Percentiles rank a stretch among this genome's conserved stretches.
These are phyloP conservation scores for Capitella teleta DNA, from an alignment of 1,140 invertebrate species.

Conservation along the genomic window DNA sequence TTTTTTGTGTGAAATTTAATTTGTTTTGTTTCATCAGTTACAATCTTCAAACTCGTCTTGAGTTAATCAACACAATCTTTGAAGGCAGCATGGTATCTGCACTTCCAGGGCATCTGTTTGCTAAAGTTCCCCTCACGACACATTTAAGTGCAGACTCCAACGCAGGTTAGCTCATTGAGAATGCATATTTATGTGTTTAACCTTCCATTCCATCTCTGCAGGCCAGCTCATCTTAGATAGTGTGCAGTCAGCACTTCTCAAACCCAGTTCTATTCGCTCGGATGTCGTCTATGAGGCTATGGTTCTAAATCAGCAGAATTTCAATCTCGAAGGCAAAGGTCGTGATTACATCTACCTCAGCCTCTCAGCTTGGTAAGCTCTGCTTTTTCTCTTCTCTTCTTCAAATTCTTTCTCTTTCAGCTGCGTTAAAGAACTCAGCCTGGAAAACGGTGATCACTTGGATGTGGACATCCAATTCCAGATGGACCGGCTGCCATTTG, in stretches of 20 bases:
- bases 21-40: constrained; percentile 20
- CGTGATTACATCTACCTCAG: constrained; percentile 27
- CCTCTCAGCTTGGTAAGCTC: constrained; percentile 15
- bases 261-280: constrained; percentile 12
- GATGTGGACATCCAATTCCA: constrained; percentile 66
- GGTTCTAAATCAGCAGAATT: constrained; percentile 26
- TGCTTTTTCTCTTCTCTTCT: too few species aligned
- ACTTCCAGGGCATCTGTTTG: constrained; percentile 27
- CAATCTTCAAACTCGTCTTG: constrained; percentile 21
- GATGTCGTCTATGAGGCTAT: constrained; percentile 25
- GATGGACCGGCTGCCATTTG: constrained; percentile 66
- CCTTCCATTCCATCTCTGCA: neutral
- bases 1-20: neutral
- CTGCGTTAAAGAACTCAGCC: constrained; percentile 18
- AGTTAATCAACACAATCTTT: constrained; percentile 17
- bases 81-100: constrained; percentile 18
- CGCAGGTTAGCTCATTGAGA: constrained; percentile 15
- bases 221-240: constrained; percentile 26
- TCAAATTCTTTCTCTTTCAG: neutral
- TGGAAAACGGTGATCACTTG: constrained; percentile 14
- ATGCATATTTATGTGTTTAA: neutral
- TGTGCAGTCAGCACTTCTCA: constrained; percentile 24
- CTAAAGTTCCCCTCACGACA: constrained; percentile 25
- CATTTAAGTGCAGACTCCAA: constrained; percentile 32
- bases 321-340: constrained; percentile 24